These are phyloP conservation scores for Phaetusa simplex DNA, from an alignment of 2,113 vertebrate genomes.

Conservation along the genomic window DNA sequence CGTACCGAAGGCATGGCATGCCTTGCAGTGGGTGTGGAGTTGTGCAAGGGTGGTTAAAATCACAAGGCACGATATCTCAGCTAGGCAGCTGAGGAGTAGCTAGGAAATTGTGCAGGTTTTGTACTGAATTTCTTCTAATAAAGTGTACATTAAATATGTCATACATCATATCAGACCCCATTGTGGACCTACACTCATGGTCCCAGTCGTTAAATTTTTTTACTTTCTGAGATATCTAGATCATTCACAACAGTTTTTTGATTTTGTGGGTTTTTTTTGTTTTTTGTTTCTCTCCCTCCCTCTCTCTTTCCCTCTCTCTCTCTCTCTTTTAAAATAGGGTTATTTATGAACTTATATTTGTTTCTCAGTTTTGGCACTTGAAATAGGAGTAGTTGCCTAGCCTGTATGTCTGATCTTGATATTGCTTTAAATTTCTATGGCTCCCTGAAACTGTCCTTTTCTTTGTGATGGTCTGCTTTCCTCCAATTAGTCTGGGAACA, in stretches of 20 bases:
- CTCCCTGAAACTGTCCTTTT: background rate
- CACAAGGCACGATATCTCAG: background rate
- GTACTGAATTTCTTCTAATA: background rate
- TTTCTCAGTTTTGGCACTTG: background rate
- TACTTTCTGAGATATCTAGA: background rate
- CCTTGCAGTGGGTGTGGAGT: background rate
- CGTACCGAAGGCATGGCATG: background rate
- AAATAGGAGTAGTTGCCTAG: background rate
- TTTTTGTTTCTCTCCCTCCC: background rate
- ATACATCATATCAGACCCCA: background rate
- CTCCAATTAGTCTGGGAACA: background rate
- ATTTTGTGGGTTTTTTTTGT: background rate
- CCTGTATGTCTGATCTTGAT: background rate
- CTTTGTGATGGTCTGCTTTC: background rate
- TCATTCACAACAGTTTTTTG: background rate
- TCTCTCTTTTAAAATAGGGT: background rate
- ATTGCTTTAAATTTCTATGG: background rate
- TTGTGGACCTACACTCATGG: rapidly evolving
- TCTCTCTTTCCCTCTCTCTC: background rate
- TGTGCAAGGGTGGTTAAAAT: background rate
- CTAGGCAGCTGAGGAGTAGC: background rate
- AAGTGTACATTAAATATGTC: background rate
- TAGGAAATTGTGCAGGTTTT: background rate
- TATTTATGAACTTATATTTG: background rate
- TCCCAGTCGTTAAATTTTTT: background rate